Evolutionary conservation across 2,888 invertebrate species (phyloP).

Genomic region (Luperina testacea): DNA sequence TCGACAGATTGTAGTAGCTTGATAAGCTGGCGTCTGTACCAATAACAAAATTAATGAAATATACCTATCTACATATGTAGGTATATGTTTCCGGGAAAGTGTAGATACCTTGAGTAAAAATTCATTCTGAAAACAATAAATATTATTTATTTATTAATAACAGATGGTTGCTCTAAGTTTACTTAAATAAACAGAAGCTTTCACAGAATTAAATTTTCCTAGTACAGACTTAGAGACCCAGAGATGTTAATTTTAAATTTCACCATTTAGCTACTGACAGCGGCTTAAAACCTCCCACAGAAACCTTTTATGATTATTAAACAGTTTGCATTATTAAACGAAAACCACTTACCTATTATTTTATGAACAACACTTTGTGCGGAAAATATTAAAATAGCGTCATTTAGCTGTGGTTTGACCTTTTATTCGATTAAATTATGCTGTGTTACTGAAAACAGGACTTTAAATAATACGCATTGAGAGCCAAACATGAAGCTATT

Average conservation of each 20-base stretch:
- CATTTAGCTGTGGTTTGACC: slow-evolving; percentile 14
- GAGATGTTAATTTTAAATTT: slow-evolving; percentile 14
- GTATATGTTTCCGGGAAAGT: not conserved
- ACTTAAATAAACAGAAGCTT: not conserved
- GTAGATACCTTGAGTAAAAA: not conserved
- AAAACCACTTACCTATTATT: slow-evolving; percentile 16
- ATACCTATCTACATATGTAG: not conserved
- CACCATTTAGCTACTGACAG: slow-evolving; percentile 16
- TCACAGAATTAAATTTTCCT: slow-evolving; percentile 1
- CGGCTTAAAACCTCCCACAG: slow-evolving; percentile 26
- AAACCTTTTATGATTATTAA: slow-evolving; percentile 52
- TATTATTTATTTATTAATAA: not conserved
- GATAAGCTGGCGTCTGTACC: no score
- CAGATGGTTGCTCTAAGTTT: not conserved
- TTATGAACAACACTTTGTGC: slow-evolving; percentile 2
- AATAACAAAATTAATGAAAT: not conserved
- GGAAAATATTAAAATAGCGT: not conserved
- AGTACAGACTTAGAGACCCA: not conserved
- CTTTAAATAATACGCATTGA: not conserved
- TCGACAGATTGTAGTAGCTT: no score
- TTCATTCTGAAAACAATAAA: not conserved
- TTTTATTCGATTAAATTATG: slow-evolving; percentile 21
- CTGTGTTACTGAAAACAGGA: not conserved
- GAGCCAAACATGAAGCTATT: not conserved
- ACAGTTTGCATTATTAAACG: slow-evolving; percentile 28